Conservation (phyloP, 1,140 invertebrate species). For the Tribolium castaneum region DNA sequence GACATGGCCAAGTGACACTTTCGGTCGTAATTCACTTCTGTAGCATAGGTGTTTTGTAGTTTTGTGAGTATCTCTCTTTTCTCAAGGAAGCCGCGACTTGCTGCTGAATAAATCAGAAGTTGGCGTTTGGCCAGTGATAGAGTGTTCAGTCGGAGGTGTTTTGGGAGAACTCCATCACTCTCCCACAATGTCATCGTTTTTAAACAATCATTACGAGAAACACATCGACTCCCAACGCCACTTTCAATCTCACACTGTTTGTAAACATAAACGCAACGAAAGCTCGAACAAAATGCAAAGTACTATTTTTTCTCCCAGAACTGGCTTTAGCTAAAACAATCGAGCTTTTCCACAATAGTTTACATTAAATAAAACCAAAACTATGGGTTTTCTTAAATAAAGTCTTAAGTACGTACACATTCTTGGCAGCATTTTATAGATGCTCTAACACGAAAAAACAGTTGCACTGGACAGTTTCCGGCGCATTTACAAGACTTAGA, state of each 20-base stretch:
- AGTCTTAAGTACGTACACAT: not conserved
- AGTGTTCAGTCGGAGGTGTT: slow-evolving; percentile 36
- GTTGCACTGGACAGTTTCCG: not conserved
- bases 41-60: slow-evolving; percentile 55
- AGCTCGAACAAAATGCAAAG: no score
- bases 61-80: slow-evolving; percentile 47
- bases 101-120: slow-evolving; percentile 56
- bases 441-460: not conserved
- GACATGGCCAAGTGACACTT: slow-evolving; percentile 56
- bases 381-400: no score
- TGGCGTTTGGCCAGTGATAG: slow-evolving; percentile 52
- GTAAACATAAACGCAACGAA: not conserved
- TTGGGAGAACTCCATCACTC: slow-evolving; percentile 32
- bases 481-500: not conserved
- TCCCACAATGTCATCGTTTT: slow-evolving; percentile 8
- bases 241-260: not conserved
- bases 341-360: no score
- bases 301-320: no score
- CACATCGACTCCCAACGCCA: not conserved
- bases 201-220: slow-evolving; percentile 32
- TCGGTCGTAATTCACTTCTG: slow-evolving; percentile 50
- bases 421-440: not conserved
- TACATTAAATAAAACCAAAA: no score
- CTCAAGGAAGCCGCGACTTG: slow-evolving; percentile 55
- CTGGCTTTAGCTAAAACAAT: no score